Evolutionary conservation across 2,113 vertebrate genomes (phyloP), one percentile per base, ranked within the genome.

Genomic region (Salminus brasiliensis): DNA sequence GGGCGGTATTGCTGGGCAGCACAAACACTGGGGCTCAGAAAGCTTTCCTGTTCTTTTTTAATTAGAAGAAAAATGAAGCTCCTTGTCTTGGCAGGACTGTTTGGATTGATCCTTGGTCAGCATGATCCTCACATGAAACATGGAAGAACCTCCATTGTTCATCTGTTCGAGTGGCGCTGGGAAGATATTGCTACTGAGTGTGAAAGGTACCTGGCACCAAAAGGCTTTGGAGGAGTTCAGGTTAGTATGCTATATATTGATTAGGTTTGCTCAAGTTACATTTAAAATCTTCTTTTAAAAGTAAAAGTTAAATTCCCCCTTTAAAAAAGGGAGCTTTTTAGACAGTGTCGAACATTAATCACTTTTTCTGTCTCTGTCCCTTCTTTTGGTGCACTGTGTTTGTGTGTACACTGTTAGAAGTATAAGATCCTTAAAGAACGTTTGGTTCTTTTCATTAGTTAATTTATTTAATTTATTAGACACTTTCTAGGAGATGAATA

Each of bases 91-190:
- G 86, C 94, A 34, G 85, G 89, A 0, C n/a, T 91, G 16, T 74
- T 90, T 0, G 94, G 93, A 29, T 0, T 94, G 41, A 87, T 93
- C 63, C 55, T 89, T 66, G 93, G 90, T 11, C 96, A 97, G 57
- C 93, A 95, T 81, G 62, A 80, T 82, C 93, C 96, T 0, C 86
- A 95, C 3, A 88, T 87, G 0, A 70, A 75, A 1, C 0, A 90
- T 0, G 92, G 92, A 15, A 91, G 90, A 72, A 96, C 94, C 0
- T 85, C 95, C 49, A 93, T 98, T 0, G 96, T 98, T 1, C 96
- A 98, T 49, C 92, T 99, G 78, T 99, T 97, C 60, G 97, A 98
- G 78, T 98, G 97, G 97, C 93, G 93, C 69, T 99, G 97, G 97
- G 87, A 10, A 0, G 97, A 99, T 76, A 92, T 98, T 12, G 96